Evolutionary conservation across 2,888 invertebrate species (phyloP), one percentile per base, ranked within the genome.

Genomic region (Erynnis tages): DNA sequence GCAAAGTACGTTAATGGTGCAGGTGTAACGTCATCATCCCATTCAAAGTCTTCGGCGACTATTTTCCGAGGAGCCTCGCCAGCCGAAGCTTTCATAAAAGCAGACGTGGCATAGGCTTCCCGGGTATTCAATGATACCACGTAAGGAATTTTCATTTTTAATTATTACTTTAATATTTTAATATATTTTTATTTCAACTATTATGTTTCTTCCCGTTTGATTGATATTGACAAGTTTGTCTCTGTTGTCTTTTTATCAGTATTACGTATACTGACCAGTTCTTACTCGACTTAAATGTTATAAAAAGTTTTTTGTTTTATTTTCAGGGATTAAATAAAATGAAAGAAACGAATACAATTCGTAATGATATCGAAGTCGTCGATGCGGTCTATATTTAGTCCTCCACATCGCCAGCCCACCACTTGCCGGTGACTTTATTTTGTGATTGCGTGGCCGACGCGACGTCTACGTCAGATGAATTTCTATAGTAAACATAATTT

Each of bases 81-180:
- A 1, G 54, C 10, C 0, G 85, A 81, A 1, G 49, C 57, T 46
- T 58, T 67, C 82, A 83, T 83, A 1, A 63, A 34, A 2, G 27
- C 23, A 0, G 83, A 65, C 0, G 83, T 81, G 3, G 65, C 59
- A 50, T 90, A 90, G 2, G 82, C 79, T 46, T 66, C 60, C 3
- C 76, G 70, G 2, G 82, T 66, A 41, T 79, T 85, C n/a, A 29
- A 8, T 2, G 77, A 75, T 2, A 89, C 79, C 8, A 83, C 63
- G 60, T 89, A 88, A 0, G 90, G 89, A 32, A 90, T 68, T 71
- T 85, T 89, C 90, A 90, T 89, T 27, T 71, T 62, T 32, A 11
- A 35, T 13, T 17, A 29, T 16, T n/a, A n/a, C n/a, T n/a, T n/a
- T n/a, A n/a, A n/a, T n/a, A n/a, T n/a, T n/a, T n/a, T n/a, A n/a